These are phyloP conservation scores for Bombus confusus DNA, from an alignment of 1,140 invertebrate genomes.

Conservation along the genomic window DNA sequence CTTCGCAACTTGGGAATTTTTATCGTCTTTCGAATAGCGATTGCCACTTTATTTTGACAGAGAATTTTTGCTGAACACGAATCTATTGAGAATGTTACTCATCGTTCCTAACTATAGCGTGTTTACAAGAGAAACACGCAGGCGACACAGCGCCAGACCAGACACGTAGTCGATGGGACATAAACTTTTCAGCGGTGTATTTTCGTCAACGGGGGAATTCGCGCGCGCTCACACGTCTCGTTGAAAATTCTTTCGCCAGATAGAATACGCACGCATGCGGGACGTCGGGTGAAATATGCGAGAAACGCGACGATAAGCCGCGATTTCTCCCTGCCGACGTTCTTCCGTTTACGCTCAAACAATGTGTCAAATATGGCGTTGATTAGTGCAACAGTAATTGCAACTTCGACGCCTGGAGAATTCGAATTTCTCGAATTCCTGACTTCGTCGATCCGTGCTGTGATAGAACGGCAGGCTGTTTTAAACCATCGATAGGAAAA, in stretches of 20 bases:
- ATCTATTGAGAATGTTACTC: conserved; percentile 5
- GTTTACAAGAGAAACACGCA: not conserved
- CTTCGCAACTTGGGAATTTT: not conserved
- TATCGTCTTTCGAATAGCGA: not conserved
- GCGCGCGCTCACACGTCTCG: not conserved
- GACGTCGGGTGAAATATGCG: not conserved
- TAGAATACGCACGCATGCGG: not conserved
- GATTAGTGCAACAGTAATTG: not conserved
- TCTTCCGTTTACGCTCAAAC: not conserved
- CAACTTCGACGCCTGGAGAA: not conserved
- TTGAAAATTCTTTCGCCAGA: conserved; percentile 23
- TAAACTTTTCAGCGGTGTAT: conserved; percentile 21
- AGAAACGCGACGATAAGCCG: conserved; percentile 3
- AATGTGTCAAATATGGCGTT: not conserved
- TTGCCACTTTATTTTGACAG: not conserved
- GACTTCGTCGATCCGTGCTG: not conserved
- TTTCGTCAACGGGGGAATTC: conserved; percentile 19
- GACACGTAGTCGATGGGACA: not conserved
- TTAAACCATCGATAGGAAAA: not conserved
- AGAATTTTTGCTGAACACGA: not conserved
- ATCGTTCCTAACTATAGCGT: not conserved
- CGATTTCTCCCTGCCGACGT: not conserved
- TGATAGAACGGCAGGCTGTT: not conserved
- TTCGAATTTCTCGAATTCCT: not conserved
- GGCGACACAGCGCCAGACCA: conserved; percentile 1